phyloP scores from a whole-genome alignment of 2,888 invertebrate genomes.

The Philhelius pedissequus region DNA sequence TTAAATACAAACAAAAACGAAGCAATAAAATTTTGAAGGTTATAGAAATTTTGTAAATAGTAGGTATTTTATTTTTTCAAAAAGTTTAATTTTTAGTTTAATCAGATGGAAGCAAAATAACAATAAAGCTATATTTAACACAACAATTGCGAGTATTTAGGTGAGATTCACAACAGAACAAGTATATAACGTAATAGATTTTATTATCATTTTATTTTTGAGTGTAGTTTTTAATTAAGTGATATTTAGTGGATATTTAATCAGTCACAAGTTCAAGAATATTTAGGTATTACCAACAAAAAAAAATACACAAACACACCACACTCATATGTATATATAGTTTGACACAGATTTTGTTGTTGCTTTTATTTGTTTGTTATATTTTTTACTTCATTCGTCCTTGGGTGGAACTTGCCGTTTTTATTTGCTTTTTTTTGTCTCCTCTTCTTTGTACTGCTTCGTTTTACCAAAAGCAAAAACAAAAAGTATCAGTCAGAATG shows the following conservation, averaged over 20 bases:
- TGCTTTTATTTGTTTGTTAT: conserved; percentile 40
- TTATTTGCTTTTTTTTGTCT: conserved; percentile 22
- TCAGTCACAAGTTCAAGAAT: conserved; percentile 37
- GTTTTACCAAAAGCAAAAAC: conserved; percentile 22
- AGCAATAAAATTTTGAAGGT: conserved; percentile 35
- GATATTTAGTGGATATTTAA: not conserved
- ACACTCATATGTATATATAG: not conserved
- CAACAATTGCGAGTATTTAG: conserved; percentile 65
- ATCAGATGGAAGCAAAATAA: conserved; percentile 35
- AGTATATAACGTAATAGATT: not conserved
- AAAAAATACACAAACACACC: not conserved
- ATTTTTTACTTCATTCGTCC: conserved; percentile 59
- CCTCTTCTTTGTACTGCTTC: not conserved
- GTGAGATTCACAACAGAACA: conserved; percentile 42
- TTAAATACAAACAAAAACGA: conserved; percentile 4
- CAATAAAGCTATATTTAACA: conserved; percentile 45
- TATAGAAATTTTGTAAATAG: conserved; percentile 34
- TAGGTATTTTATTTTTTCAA: not conserved
- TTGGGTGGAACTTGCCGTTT: conserved; percentile 51
- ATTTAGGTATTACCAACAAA: not conserved
- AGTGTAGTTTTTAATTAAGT: not conserved
- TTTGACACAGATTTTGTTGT: conserved; percentile 61
- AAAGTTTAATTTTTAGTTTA: not conserved
- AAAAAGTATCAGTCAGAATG: not conserved
- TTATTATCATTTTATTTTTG: conserved; percentile 33